phyloP scores from a whole-genome alignment of 2,113 vertebrate species.

The Tragelaphus imberbis region DNA sequence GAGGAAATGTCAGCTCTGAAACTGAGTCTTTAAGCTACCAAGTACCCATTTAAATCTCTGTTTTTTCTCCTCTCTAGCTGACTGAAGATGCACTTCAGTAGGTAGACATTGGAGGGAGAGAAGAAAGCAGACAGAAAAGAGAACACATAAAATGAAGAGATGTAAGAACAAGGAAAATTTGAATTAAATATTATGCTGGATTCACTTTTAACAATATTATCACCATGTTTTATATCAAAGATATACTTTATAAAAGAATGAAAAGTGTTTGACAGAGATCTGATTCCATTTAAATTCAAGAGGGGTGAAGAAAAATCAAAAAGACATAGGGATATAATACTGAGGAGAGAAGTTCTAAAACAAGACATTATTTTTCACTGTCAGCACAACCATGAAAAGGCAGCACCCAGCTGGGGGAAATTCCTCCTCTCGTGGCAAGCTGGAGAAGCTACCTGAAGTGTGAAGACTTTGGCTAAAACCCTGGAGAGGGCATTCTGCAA shows the following conservation, averaged over 20 bases:
- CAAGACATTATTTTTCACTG: neutral
- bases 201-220: neutral
- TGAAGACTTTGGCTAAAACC: neutral
- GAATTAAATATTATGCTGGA: neutral
- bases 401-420: neutral
- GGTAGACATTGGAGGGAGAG: neutral
- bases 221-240: neutral
- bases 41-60: neutral
- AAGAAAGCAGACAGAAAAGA: neutral
- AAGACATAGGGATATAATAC: neutral
- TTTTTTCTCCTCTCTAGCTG: neutral
- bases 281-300: neutral
- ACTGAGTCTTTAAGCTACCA: neutral
- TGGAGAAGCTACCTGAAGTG: neutral
- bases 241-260: neutral
- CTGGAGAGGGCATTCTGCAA: slow-evolving; percentile 1
- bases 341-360: neutral
- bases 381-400: neutral
- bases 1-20: neutral
- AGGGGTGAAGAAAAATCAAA: neutral
- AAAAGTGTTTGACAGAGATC: neutral
- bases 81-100: neutral
- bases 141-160: neutral
- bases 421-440: neutral
- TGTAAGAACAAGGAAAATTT: neutral